Percentiles rank a stretch among this genome's conserved stretches.
Conservation (phyloP, 2,797 vertebrate genomes). For the Diglossa cyanea region DNA sequence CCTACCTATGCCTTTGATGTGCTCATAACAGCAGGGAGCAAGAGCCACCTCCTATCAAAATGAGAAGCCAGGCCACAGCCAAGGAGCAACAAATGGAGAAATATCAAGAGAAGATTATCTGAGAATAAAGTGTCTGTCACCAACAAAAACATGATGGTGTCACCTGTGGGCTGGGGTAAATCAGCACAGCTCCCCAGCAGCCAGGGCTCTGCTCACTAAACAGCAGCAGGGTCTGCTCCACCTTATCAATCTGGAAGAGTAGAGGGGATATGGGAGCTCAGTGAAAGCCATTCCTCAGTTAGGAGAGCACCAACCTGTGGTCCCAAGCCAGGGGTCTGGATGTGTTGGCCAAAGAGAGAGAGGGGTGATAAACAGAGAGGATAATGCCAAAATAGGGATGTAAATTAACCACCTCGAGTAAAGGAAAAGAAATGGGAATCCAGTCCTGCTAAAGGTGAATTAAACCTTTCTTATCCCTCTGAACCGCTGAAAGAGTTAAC, state of each 20-base stretch:
- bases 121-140: not conserved
- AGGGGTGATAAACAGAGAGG: not conserved
- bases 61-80: not conserved
- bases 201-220: not conserved
- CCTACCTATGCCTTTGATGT: not conserved
- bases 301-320: not conserved
- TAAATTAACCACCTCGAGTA: not conserved
- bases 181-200: not conserved
- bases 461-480: not conserved
- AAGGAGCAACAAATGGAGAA: not conserved
- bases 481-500: conserved; percentile 65
- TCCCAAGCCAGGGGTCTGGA: not conserved
- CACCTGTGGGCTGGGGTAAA: not conserved
- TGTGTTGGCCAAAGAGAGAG: not conserved
- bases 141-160: not conserved
- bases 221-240: not conserved
- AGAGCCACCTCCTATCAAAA: conserved; percentile 1
- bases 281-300: not conserved
- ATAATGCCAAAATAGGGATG: not conserved
- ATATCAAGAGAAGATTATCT: not conserved
- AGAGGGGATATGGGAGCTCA: not conserved
- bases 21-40: not conserved
- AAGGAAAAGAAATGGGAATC: not conserved
- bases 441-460: not conserved
- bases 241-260: not conserved